Percentiles rank a stretch among this genome's conserved stretches.
These are phyloP conservation scores for Sarcophaga variegata DNA, from an alignment of 2,888 invertebrate species.

Conservation along the genomic window DNA sequence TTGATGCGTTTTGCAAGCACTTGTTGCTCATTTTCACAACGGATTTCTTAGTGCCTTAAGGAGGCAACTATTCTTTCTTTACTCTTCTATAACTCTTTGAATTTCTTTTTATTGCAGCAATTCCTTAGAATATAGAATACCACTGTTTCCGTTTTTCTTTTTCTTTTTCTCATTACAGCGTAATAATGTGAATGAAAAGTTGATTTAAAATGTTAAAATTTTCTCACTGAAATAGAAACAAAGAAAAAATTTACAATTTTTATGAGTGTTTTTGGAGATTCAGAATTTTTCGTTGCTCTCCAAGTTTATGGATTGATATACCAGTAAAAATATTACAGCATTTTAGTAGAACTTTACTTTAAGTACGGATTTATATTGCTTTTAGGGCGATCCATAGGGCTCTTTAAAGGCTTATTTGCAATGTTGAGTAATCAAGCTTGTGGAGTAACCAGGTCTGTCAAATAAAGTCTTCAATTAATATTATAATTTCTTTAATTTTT, in stretches of 20 bases:
- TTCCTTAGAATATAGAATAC: neutral
- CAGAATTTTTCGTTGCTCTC: too few species aligned
- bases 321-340: too few species aligned
- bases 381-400: too few species aligned
- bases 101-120: neutral
- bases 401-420: too few species aligned
- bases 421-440: too few species aligned
- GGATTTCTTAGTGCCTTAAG: neutral
- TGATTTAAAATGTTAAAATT: neutral
- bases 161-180: neutral
- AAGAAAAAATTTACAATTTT: neutral
- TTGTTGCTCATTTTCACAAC: conserved; percentile 1
- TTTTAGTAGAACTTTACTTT: too few species aligned
- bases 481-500: too few species aligned
- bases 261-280: neutral
- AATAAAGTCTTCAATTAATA: too few species aligned
- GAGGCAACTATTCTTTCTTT: neutral
- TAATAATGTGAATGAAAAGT: neutral
- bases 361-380: too few species aligned
- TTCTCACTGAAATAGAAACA: neutral
- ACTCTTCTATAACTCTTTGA: neutral
- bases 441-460: too few species aligned
- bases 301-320: too few species aligned
- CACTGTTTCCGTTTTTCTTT: neutral
- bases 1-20: conserved; percentile 1